Evolutionary conservation across 2,113 vertebrate species (phyloP), one percentile per base, ranked within the genome.

Genomic region (Hyaena hyaena): DNA sequence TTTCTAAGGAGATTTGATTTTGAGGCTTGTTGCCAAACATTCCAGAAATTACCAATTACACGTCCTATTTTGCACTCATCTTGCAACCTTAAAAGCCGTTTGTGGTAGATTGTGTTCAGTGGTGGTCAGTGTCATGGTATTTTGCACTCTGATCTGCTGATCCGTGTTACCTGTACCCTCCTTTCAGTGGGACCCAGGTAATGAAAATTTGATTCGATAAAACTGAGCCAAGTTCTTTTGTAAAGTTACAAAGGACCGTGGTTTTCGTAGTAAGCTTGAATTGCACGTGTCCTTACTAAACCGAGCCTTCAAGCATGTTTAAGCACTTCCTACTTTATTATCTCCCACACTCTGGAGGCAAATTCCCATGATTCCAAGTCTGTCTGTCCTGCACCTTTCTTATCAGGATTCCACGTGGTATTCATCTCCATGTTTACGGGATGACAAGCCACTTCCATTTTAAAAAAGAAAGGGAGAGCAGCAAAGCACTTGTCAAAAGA

Each of bases 1-100:
- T 94, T 74, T 89, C 84, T 77, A 68, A 90, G 74, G 92, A 93
- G 93, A 92, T 92, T 48, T 63, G 79, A 83, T 55, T 93, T 80
- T 80, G 89, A 93, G 48, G 58, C 87, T 61, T 92, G 55, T 93
- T 63, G 35, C 43, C 89, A 71, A 14, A 53, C 48, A 0, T 84
- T 83, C 48, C 31, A 90, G 76, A 90, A 96, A 66, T 88, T 6
- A 50, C 69, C 48, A 31, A 0, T 80, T 26, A 35, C 23, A 76
- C 0, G 10, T 35, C 69, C 33, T 74, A 0, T 10, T 48, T n/a
- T 31, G 82, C 19, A 33, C n/a, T 82, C 71, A 23, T 15, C 33
- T 43, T 73, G 66, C 68, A 77, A 8, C 39, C 14, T 48, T 48
- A 50, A 79, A 71, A 43, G 63, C 63, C 39, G 74, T 24, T 43